Conservation (phyloP, 2,113 vertebrate genomes). For the Indri indri region DNA sequence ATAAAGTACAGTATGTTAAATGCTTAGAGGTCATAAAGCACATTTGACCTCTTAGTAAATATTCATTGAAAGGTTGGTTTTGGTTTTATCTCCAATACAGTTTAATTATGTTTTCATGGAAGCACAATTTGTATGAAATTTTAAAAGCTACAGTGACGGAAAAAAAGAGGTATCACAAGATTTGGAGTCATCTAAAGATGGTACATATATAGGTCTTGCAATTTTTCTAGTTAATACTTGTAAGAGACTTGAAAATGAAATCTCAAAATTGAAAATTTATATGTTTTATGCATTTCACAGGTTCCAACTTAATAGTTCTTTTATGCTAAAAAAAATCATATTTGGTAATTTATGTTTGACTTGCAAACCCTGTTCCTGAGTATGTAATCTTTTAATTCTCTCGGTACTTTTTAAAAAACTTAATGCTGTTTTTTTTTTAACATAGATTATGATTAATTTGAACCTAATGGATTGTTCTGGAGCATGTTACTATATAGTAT, state of each 20-base stretch:
- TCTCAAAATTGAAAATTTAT: background rate
- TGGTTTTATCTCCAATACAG: background rate
- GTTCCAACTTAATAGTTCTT: background rate
- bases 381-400: conserved; percentile 3
- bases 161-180: background rate
- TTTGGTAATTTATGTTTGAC: background rate
- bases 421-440: background rate
- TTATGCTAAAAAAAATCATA: background rate
- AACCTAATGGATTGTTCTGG: conserved; percentile 9
- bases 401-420: background rate
- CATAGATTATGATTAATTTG: background rate
- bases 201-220: background rate
- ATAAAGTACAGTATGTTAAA: background rate
- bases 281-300: background rate
- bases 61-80: background rate
- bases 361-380: background rate
- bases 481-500: background rate
- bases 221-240: background rate
- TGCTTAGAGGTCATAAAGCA: background rate
- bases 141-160: background rate
- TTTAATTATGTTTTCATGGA: background rate
- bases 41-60: background rate
- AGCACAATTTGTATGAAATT: background rate
- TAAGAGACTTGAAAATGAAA: conserved; percentile 34
- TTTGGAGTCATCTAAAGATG: background rate